These are phyloP conservation scores for Hypsibius dujardini DNA, from an alignment of 1,140 invertebrate species.

Conservation along the genomic window DNA sequence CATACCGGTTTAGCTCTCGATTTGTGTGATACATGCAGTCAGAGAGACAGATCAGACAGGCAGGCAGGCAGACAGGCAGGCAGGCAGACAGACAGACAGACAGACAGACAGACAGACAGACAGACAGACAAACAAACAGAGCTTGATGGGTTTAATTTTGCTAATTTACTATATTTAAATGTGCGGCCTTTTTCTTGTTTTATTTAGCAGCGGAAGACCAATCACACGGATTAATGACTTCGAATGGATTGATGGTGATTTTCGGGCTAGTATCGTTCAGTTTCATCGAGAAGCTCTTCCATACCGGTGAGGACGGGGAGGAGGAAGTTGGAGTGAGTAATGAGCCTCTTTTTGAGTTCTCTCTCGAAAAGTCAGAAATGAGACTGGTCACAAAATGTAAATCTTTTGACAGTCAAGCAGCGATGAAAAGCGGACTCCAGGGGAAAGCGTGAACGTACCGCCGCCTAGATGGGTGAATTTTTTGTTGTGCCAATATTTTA, in stretches of 20 bases:
- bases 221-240: slow-evolving; percentile 26
- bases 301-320: slow-evolving; percentile 29
- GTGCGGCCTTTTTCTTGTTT: not conserved
- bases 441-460: too few species aligned
- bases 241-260: slow-evolving; percentile 67
- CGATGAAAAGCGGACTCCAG: too few species aligned
- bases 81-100: too few species aligned
- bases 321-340: slow-evolving; percentile 21
- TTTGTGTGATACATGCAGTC: too few species aligned
- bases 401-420: not conserved
- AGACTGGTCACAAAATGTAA: not conserved
- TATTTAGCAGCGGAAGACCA: too few species aligned
- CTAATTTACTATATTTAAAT: not conserved
- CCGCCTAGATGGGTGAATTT: too few species aligned
- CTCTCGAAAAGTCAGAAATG: not conserved
- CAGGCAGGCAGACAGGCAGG: too few species aligned
- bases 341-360: not conserved
- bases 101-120: too few species aligned
- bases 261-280: slow-evolving; percentile 76
- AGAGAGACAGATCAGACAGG: too few species aligned
- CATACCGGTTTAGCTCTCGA: not conserved
- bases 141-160: too few species aligned
- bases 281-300: slow-evolving; percentile 64
- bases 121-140: too few species aligned
- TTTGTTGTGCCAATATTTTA: too few species aligned